These are phyloP conservation scores for Scortum barcoo DNA, from an alignment of 2,113 vertebrate species.

Conservation along the genomic window DNA sequence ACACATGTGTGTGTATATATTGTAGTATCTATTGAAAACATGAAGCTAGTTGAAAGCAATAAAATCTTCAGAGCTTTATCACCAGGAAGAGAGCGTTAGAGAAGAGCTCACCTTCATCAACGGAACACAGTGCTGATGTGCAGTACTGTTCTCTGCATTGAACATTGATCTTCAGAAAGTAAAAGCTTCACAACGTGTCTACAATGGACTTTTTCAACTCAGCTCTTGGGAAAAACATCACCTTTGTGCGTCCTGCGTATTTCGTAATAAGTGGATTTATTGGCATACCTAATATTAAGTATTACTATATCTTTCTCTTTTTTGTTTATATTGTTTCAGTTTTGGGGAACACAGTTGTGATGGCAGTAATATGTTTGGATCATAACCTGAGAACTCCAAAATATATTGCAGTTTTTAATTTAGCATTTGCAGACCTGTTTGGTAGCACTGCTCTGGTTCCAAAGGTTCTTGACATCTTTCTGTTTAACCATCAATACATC, in stretches of 20 bases:
- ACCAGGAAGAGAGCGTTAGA: too few species aligned
- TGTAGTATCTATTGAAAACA: too few species aligned
- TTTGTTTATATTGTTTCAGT: conserved; percentile 71
- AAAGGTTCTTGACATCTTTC: conserved; percentile 77
- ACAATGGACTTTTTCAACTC: too few species aligned
- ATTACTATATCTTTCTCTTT: conserved; percentile 77
- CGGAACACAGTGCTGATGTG: not conserved
- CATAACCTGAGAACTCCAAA: conserved; percentile 76
- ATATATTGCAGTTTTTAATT: conserved; percentile 78
- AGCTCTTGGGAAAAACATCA: too few species aligned
- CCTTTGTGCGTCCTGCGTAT: too few species aligned
- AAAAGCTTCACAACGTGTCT: too few species aligned
- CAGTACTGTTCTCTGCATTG: conserved; percentile 58
- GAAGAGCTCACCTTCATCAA: too few species aligned
- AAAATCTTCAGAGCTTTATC: too few species aligned
- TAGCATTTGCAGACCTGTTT: conserved; percentile 77
- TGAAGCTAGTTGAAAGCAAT: too few species aligned
- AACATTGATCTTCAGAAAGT: too few species aligned
- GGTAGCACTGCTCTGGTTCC: conserved; percentile 77
- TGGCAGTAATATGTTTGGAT: conserved; percentile 71
- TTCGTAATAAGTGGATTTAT: too few species aligned
- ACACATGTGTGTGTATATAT: too few species aligned
- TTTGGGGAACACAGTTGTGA: conserved; percentile 69
- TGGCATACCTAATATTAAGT: conserved; percentile 27
- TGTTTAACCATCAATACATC: conserved; percentile 71